A percentile compares a stretch with the other conserved stretches of the same genome.
Conservation (phyloP, 2,888 invertebrate genomes). For the Zeuzera pyrina region DNA sequence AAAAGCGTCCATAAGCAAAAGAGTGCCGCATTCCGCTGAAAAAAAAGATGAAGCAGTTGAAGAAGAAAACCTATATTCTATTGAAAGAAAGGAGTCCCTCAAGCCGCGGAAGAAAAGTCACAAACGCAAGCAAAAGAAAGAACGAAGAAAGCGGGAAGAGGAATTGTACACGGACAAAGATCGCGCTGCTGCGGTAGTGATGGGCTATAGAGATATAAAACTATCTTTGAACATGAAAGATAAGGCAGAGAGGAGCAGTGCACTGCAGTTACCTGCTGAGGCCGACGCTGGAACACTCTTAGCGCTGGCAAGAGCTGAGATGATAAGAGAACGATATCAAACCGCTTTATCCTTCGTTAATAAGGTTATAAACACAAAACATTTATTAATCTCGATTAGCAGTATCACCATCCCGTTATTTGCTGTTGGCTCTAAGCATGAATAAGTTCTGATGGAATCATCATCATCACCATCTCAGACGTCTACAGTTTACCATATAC, state of each 20-base stretch:
- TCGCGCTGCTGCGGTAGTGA: conserved; percentile 89
- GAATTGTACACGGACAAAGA: conserved; percentile 93
- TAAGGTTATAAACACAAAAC: too few species aligned
- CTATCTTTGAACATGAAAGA: conserved; percentile 86
- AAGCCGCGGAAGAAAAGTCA: conserved; percentile 47
- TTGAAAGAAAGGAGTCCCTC: conserved; percentile 44
- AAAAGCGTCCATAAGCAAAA: conserved; percentile 58
- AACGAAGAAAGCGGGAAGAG: conserved; percentile 66
- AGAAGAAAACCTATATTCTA: conserved; percentile 40
- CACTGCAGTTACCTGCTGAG: conserved; percentile 82
- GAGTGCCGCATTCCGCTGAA: conserved; percentile 43
- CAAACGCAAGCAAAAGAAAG: conserved; percentile 47
- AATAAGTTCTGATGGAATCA: too few species aligned
- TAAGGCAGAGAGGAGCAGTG: conserved; percentile 81
- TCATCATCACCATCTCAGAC: too few species aligned
- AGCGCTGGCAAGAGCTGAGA: conserved; percentile 83
- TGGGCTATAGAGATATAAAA: conserved; percentile 91
- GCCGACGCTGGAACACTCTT: conserved; percentile 84
- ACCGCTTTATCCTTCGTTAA: conserved; percentile 84
- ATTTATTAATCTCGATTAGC: not conserved
- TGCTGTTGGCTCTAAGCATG: too few species aligned
- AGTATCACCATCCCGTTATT: too few species aligned
- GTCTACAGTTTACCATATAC: too few species aligned
- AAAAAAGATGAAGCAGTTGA: conserved; percentile 31
- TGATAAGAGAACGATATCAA: conserved; percentile 80